phyloP scores from a whole-genome alignment of 2,888 invertebrate species.

The Gastracanthus pulcherrimus region DNA sequence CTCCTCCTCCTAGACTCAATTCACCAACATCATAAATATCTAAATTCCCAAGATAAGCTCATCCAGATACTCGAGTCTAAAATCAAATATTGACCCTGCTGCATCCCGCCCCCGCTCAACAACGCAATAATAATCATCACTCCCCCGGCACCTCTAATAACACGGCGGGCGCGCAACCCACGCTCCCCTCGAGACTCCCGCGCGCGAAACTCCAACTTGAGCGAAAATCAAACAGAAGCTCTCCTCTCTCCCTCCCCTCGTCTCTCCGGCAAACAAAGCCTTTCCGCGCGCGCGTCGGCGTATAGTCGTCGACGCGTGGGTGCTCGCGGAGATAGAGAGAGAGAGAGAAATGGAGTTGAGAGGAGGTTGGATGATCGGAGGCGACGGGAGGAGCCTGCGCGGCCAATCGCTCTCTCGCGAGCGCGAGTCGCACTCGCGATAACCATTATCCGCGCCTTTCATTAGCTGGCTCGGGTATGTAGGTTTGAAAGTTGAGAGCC shows the following conservation, averaged over 20 bases:
- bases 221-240: neutral
- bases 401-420: constrained; percentile 47
- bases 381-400: constrained; percentile 50
- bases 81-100: too few relatives aligned
- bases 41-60: too few relatives aligned
- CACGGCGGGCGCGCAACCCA: neutral
- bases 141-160: neutral
- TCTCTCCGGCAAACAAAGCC: neutral
- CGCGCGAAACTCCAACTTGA: too few relatives aligned
- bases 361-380: constrained; percentile 45
- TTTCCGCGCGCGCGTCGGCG: neutral
- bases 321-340: too few relatives aligned
- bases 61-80: too few relatives aligned
- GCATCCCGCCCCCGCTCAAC: too few relatives aligned
- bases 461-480: too few relatives aligned
- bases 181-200: neutral
- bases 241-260: neutral
- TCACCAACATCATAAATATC: too few relatives aligned
- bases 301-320: constrained; percentile 22
- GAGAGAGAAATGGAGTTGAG: too few relatives aligned
- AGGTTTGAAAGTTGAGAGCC: neutral
- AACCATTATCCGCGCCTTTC: neutral
- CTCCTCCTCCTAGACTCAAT: too few relatives aligned
- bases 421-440: constrained; percentile 16
- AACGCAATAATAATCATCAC: too few relatives aligned